These are phyloP conservation scores for Digitonthophagus gazella DNA, from an alignment of 2,888 invertebrate genomes.

Conservation along the genomic window DNA sequence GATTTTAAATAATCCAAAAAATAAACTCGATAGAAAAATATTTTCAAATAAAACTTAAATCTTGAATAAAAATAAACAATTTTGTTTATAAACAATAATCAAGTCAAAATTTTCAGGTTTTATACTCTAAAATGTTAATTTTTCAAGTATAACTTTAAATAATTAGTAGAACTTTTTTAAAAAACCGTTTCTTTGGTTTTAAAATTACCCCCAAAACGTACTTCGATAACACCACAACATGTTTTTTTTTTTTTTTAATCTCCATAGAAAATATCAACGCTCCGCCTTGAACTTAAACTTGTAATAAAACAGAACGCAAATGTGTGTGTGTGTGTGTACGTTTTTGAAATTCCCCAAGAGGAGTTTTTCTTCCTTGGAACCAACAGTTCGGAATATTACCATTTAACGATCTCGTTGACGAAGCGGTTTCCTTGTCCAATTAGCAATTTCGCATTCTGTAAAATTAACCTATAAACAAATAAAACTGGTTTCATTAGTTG, in stretches of 20 bases:
- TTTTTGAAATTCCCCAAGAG: neutral
- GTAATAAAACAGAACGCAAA: neutral
- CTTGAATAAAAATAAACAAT: no score
- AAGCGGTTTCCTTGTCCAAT: slow-evolving; percentile 3
- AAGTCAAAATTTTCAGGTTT: no score
- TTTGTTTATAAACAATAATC: no score
- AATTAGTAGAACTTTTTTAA: no score
- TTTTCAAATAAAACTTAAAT: no score
- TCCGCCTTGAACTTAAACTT: slow-evolving; percentile 33
- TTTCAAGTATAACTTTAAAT: no score
- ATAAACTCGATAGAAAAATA: no score
- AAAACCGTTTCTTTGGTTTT: neutral
- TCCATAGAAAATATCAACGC: slow-evolving; percentile 30
- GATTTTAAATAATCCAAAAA: no score
- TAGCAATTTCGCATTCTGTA: slow-evolving; percentile 2
- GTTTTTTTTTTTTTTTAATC: slow-evolving; percentile 12
- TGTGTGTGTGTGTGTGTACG: neutral
- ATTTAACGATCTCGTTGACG: slow-evolving; percentile 4
- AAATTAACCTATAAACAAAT: no score
- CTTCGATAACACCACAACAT: neutral
- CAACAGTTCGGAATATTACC: neutral
- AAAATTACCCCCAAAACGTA: neutral
- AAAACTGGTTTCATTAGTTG: no score
- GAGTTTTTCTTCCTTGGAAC: neutral
- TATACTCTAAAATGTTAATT: no score